phyloP scores from a whole-genome alignment of 2,797 vertebrate species.

The Aythya fuligula region DNA sequence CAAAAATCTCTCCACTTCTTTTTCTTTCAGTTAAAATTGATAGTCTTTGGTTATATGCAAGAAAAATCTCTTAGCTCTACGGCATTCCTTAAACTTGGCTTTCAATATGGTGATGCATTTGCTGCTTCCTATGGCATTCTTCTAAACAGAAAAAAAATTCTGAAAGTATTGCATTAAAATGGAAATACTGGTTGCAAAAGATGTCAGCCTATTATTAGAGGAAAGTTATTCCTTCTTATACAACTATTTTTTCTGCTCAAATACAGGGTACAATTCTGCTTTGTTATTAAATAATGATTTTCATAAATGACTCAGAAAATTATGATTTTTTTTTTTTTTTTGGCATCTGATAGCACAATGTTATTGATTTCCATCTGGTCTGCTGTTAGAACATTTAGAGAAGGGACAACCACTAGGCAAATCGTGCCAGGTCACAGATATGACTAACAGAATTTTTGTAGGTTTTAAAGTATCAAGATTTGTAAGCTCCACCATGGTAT shows the following conservation, averaged over 20 bases:
- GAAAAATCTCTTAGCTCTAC: neutral
- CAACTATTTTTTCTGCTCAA: neutral
- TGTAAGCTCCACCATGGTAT: neutral
- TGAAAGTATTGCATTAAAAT: neutral
- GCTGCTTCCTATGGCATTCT: neutral
- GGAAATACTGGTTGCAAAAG: neutral
- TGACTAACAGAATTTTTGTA: neutral
- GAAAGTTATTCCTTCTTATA: neutral
- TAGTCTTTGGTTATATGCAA: neutral
- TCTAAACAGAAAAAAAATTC: neutral
- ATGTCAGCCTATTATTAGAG: neutral
- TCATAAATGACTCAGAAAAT: neutral
- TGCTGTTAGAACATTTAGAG: neutral
- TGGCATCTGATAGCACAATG: neutral
- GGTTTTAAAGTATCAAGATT: neutral
- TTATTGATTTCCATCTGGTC: slow-evolving; percentile 9
- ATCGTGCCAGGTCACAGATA: neutral
- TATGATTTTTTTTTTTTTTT: neutral
- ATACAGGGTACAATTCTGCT: neutral
- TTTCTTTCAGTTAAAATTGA: neutral
- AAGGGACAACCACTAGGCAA: slow-evolving; percentile 20
- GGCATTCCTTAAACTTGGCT: neutral
- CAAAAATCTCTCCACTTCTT: neutral
- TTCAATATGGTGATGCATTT: neutral
- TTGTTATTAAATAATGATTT: neutral